A percentile compares a stretch with the other conserved stretches of the same genome.
Evolutionary conservation across 2,113 vertebrate species (phyloP).

Genomic region (Panthera uncia): DNA sequence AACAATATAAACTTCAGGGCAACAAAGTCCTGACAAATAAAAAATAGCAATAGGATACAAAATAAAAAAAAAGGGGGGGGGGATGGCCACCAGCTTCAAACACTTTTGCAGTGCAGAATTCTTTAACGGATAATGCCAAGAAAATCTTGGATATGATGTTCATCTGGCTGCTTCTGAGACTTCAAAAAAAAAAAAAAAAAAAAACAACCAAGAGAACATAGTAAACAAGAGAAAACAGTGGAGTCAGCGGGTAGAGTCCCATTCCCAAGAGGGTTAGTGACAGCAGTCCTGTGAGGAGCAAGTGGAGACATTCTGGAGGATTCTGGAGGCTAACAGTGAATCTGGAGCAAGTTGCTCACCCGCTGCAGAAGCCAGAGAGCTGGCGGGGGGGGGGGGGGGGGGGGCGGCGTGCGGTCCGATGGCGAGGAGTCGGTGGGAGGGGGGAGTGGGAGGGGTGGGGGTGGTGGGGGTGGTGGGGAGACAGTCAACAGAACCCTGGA

Average conservation of each 20-base stretch:
- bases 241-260: not conserved
- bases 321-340: not conserved
- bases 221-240: not conserved
- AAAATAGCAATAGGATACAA: not conserved
- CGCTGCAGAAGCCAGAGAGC: not conserved
- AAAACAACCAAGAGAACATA: not conserved
- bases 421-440: no score
- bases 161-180: not conserved
- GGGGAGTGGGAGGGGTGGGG: fast-evolving
- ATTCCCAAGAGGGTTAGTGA: not conserved
- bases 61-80: not conserved
- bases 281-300: not conserved
- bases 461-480: no score
- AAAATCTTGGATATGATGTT: not conserved
- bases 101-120: not conserved
- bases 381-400: no score
- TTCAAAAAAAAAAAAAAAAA: not conserved
- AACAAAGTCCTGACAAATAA: not conserved
- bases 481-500: not conserved
- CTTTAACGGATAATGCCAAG: not conserved
- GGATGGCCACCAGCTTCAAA: not conserved
- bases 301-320: not conserved
- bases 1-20: not conserved
- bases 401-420: no score
- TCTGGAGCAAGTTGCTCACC: not conserved